These are phyloP conservation scores for Sapajus apella DNA, from an alignment of 2,113 vertebrate genomes.

Conservation along the genomic window DNA sequence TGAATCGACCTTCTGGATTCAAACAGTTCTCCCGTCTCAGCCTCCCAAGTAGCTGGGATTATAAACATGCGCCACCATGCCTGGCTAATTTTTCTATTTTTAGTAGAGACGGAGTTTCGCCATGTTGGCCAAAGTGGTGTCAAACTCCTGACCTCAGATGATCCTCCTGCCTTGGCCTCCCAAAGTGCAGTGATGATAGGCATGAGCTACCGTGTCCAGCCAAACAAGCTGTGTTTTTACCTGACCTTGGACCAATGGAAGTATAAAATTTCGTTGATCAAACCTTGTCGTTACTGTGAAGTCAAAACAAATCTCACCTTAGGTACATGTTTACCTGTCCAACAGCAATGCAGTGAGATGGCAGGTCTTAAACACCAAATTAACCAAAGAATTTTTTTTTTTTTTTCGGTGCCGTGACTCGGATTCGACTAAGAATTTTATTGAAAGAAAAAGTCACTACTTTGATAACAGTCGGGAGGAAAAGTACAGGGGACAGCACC, in stretches of 20 bases:
- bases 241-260: not conserved
- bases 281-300: not conserved
- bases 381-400: not conserved
- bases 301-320: not conserved
- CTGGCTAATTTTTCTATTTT: too few relatives aligned
- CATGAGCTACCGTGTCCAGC: too few relatives aligned
- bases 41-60: too few relatives aligned
- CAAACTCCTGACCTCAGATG: too few relatives aligned
- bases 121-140: too few relatives aligned
- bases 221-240: not conserved
- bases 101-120: too few relatives aligned
- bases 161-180: too few relatives aligned
- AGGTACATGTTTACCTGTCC: not conserved
- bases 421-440: not conserved
- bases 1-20: too few relatives aligned
- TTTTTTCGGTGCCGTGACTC: too few relatives aligned
- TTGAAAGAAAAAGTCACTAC: not conserved
- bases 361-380: not conserved
- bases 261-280: not conserved
- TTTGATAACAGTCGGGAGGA: not conserved
- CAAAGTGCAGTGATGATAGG: too few relatives aligned
- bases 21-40: too few relatives aligned
- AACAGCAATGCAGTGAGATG: not conserved
- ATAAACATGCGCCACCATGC: too few relatives aligned
- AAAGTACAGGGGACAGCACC: not conserved